These are phyloP conservation scores for Acrocyrtus sp. DNA, from an alignment of 2,888 invertebrate genomes.

Conservation along the genomic window DNA sequence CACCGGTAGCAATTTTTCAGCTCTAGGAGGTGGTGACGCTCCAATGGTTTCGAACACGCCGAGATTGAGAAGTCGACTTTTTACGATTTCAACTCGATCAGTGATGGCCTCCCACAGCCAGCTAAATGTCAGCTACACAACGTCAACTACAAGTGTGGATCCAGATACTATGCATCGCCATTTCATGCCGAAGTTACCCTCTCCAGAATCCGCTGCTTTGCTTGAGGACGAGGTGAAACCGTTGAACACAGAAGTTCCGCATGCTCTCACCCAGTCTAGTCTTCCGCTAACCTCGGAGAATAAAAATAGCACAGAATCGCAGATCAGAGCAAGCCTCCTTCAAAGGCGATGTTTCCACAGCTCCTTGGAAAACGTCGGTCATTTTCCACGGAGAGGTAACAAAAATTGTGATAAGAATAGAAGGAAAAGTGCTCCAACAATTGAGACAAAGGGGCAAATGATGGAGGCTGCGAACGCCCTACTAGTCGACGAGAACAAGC, in stretches of 20 bases:
- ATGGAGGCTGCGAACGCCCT: constrained; percentile 26
- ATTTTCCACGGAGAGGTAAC: background rate
- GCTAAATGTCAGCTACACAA: constrained; percentile 16
- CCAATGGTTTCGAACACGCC: constrained; percentile 5
- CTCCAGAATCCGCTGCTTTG: background rate
- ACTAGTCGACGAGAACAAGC: constrained; percentile 34
- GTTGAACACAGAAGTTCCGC: too few relatives aligned
- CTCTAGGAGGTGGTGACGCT: constrained; percentile 29
- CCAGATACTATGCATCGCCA: background rate
- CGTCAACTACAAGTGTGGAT: background rate
- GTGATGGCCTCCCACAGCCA: constrained; percentile 25
- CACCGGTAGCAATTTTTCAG: background rate
- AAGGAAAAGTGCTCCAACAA: constrained; percentile 17
- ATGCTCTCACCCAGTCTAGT: too few relatives aligned
- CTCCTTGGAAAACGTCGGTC: constrained; percentile 18
- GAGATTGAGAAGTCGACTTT: constrained; percentile 11
- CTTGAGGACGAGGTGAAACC: background rate
- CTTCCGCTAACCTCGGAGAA: too few relatives aligned
- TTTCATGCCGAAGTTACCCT: background rate
- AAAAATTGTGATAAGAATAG: background rate
- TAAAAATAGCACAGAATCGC: background rate
- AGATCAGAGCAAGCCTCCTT: background rate
- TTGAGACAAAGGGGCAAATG: constrained; percentile 8
- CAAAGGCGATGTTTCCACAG: constrained; percentile 10
- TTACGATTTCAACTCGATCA: constrained; percentile 30